Evolutionary conservation across 2,888 invertebrate genomes (phyloP).

Genomic region (Pilophorus perplexus): DNA sequence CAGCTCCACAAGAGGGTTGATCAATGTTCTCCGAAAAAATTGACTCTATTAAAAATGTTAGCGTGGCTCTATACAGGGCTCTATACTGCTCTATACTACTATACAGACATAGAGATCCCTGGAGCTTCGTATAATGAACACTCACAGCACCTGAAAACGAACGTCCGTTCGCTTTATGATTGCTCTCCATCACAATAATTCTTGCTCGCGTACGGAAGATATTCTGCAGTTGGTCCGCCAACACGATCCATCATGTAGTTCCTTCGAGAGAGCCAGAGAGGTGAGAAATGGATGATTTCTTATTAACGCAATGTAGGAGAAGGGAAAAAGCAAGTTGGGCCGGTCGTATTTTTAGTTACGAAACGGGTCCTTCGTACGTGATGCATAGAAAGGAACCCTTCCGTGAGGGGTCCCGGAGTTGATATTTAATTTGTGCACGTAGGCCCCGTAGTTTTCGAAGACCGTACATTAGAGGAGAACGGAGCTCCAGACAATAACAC

Average conservation of each 20-base stretch:
- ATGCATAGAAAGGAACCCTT: slow-evolving; percentile 18
- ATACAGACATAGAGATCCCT: too few species aligned
- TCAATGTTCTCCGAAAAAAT: too few species aligned
- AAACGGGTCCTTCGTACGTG: slow-evolving; percentile 13
- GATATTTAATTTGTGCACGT: slow-evolving; percentile 5
- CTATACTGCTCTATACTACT: too few species aligned
- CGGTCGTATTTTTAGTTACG: slow-evolving; percentile 15
- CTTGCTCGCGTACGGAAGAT: neutral
- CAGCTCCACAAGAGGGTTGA: too few species aligned
- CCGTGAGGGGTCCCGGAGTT: slow-evolving; percentile 5
- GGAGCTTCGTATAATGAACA: too few species aligned
- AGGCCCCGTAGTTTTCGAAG: neutral
- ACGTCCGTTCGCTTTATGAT: slow-evolving; percentile 1
- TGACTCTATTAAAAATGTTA: too few species aligned
- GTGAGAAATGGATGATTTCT: slow-evolving; percentile 20
- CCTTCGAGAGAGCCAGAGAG: slow-evolving; percentile 10
- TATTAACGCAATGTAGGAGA: slow-evolving; percentile 16
- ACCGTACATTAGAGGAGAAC: neutral
- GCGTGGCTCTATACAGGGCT: too few species aligned
- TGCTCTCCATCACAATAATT: slow-evolving; percentile 1
- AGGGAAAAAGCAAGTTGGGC: slow-evolving; percentile 15
- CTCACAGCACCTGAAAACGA: too few species aligned
- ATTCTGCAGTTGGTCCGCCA: slow-evolving; percentile 1
- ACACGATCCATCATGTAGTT: neutral
- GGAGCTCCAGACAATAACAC: too few species aligned